phyloP scores from a whole-genome alignment of 2,888 invertebrate genomes.

The Hipparchia sbordonii region DNA sequence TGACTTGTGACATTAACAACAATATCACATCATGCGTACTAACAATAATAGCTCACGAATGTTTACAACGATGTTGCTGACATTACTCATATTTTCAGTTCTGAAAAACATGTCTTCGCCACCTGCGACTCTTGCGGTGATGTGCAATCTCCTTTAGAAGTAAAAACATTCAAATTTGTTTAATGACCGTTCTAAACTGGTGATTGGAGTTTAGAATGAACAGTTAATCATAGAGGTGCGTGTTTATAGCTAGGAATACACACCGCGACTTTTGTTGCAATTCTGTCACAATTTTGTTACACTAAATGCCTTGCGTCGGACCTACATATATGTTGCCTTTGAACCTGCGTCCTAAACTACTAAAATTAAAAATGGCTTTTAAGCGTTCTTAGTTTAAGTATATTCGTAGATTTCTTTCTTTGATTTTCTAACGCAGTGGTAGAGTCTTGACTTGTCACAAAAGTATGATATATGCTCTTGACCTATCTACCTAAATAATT shows the following conservation, averaged over 20 bases:
- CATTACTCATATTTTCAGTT: background rate
- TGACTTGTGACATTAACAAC: too few species aligned
- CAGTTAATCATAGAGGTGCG: slow-evolving; percentile 32
- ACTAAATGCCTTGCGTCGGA: background rate
- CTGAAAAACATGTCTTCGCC: background rate
- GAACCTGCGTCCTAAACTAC: too few species aligned
- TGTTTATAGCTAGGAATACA: slow-evolving; percentile 4
- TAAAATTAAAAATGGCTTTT: too few species aligned
- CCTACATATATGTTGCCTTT: background rate
- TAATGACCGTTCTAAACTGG: slow-evolving; percentile 30
- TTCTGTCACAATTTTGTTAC: background rate
- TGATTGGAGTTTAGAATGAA: slow-evolving; percentile 33
- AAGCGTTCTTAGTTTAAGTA: too few species aligned
- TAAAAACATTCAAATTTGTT: slow-evolving; percentile 32
- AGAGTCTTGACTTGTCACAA: too few species aligned
- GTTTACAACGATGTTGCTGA: background rate
- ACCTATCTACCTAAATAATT: too few species aligned
- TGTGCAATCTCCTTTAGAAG: slow-evolving; percentile 15
- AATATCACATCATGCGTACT: too few species aligned
- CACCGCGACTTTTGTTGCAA: background rate
- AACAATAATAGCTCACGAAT: too few species aligned
- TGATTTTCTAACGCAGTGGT: too few species aligned
- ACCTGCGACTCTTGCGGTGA: background rate
- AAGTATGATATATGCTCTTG: too few species aligned
- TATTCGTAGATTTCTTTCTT: too few species aligned